A percentile compares a stretch with the other conserved stretches of the same genome.
phyloP scores from a whole-genome alignment of 2,888 invertebrate species.

The Hedychridium roseum region DNA sequence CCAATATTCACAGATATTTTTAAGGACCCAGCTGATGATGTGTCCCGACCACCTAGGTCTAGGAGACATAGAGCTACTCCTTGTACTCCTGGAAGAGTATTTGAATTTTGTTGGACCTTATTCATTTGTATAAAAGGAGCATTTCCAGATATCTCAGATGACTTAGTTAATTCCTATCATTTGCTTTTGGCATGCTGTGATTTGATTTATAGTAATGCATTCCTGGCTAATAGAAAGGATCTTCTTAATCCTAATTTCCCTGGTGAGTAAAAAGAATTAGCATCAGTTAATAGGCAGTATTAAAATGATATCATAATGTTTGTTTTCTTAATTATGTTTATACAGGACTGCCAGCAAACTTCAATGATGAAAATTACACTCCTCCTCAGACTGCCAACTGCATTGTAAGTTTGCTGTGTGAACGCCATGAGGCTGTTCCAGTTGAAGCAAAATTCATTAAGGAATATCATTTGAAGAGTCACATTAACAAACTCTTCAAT shows the following conservation, averaged over 20 bases:
- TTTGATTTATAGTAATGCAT: conserved; percentile 86
- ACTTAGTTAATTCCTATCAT: conserved; percentile 94
- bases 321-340: conserved; percentile 10
- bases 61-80: conserved; percentile 76
- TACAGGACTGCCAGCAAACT: conserved; percentile 77
- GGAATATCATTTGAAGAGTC: conserved; percentile 84
- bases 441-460: conserved; percentile 92
- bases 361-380: conserved; percentile 68
- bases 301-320: not conserved
- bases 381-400: conserved; percentile 77
- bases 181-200: conserved; percentile 90
- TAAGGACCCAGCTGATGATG: conserved; percentile 72
- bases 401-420: conserved; percentile 83
- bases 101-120: conserved; percentile 93
- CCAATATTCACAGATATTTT: conserved; percentile 90
- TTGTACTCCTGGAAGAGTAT: conserved; percentile 83
- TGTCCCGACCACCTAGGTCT: conserved; percentile 68
- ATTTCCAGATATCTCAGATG: conserved; percentile 86
- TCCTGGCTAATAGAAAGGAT: conserved; percentile 81
- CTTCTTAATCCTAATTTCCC: conserved; percentile 85
- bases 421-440: conserved; percentile 81
- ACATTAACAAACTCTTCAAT: conserved; percentile 76
- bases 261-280: conserved; percentile 66
- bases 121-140: conserved; percentile 90
- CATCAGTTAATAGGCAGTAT: not conserved